Evolutionary conservation across 2,113 vertebrate genomes (phyloP), one percentile per base, ranked within the genome.

Genomic region (Hyaena hyaena): DNA sequence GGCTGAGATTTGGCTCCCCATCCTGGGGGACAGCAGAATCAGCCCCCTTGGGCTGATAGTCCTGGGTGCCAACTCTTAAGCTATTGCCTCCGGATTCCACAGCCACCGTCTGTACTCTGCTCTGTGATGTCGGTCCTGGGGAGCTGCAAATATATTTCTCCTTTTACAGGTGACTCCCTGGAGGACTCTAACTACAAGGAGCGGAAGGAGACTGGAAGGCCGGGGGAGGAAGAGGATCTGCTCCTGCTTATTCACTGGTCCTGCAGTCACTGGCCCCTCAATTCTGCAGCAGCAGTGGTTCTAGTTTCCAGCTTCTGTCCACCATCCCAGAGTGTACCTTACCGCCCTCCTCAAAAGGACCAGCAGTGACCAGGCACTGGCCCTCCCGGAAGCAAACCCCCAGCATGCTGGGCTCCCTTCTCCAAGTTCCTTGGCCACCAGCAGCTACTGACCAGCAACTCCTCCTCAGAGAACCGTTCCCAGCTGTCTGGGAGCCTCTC

Each of bases 381-480:
- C 10, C 24, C 2, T n/a, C 5, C 86, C 3, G 5, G 17, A 45
- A 86, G 39, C 7, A 0, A 28, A 31, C 50, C 4, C 53, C 35
- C 0, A 10, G 16, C 16, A 9, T 11, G 66, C 63, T 33, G 43
- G 8, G 10, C 0, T 14, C 12, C 35, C 8, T 80, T n/a, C 14
- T 80, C 12, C 11, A 7, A 95, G 17, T 24, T 77, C 28, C 65
- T 4, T 0, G 55, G 5, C 33, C n/a, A 7, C 66, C 69, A n/a
- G 43, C 4, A 35, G n/a, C 23, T 0, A 0, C 11, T 0, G 1
- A 31, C 45, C 82, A 83, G 73, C 35, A 61, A 2, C 2, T 19
- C 8, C 28, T 55, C 39, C 45, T 31, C 15, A 21, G 31, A 55
- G 65, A 28, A 33, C 24, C 21, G 12, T 17, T 17, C 35, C 87